Conservation (phyloP, 2,113 vertebrate genomes). For the Numenius arquata region DNA sequence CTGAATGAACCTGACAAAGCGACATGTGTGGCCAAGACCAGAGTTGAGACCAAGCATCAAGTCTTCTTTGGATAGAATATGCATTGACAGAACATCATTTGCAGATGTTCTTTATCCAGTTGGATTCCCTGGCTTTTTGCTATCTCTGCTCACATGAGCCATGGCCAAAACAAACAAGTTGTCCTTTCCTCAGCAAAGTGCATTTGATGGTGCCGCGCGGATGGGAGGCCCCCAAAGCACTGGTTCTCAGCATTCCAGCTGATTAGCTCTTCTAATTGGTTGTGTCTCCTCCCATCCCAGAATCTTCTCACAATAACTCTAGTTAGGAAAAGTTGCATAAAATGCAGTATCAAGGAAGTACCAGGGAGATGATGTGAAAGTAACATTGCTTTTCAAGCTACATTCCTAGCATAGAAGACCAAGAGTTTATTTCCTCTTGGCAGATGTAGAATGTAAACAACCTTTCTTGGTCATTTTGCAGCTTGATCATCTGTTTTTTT, state of each 20-base stretch:
- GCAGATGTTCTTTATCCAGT: slow-evolving; percentile 52
- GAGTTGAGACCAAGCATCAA: background rate
- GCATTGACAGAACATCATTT: background rate
- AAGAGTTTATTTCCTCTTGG: slow-evolving; percentile 51
- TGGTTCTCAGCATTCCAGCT: slow-evolving; percentile 43
- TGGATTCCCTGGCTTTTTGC: slow-evolving; percentile 16
- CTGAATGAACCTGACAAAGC: background rate
- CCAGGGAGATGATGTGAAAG: slow-evolving; percentile 33
- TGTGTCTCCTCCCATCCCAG: background rate
- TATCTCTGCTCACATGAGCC: slow-evolving; percentile 20
- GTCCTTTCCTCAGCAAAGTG: slow-evolving; percentile 28
- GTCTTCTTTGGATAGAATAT: background rate
- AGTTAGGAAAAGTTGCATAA: background rate
- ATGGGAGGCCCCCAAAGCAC: slow-evolving; percentile 11
- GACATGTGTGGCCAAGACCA: background rate
- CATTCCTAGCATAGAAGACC: slow-evolving; percentile 60
- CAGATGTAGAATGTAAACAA: slow-evolving; percentile 28
- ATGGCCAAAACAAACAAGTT: slow-evolving; percentile 56
- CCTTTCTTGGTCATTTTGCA: background rate
- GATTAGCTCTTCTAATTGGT: slow-evolving; percentile 13
- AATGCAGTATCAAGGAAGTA: slow-evolving; percentile 9
- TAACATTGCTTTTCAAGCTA: background rate
- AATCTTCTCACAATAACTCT: slow-evolving; percentile 41
- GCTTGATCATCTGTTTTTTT: background rate
- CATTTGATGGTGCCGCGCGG: background rate